These are phyloP conservation scores for Microdon myrmicae DNA, from an alignment of 2,888 invertebrate genomes.

Conservation along the genomic window DNA sequence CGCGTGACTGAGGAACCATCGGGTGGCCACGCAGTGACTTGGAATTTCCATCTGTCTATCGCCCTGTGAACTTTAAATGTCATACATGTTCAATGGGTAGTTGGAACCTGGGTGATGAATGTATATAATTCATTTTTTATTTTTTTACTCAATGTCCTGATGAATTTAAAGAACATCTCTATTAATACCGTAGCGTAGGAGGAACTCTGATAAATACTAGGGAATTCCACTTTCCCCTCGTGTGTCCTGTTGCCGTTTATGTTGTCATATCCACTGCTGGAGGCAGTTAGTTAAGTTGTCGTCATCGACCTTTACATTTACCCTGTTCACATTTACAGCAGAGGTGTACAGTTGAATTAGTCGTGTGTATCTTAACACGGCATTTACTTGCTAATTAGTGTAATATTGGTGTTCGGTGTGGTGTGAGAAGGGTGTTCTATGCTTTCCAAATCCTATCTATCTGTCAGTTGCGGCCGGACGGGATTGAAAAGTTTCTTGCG, in stretches of 20 bases:
- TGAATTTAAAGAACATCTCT: slow-evolving; percentile 5
- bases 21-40: background rate
- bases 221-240: slow-evolving; percentile 3
- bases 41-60: slow-evolving; percentile 5
- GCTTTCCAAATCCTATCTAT: too few species aligned
- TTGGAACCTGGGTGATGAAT: background rate
- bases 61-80: slow-evolving; percentile 29
- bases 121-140: background rate
- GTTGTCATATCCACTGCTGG: background rate
- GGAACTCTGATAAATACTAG: slow-evolving; percentile 6
- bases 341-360: slow-evolving; percentile 9
- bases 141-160: too few species aligned
- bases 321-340: slow-evolving; percentile 22
- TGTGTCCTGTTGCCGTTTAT: background rate
- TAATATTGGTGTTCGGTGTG: slow-evolving; percentile 10
- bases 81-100: slow-evolving; percentile 4
- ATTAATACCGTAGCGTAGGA: slow-evolving; percentile 7
- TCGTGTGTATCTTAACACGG: slow-evolving; percentile 2
- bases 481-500: too few species aligned
- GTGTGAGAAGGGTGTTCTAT: background rate
- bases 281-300: background rate
- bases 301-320: slow-evolving; percentile 24
- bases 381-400: slow-evolving; percentile 32
- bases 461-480: too few species aligned
- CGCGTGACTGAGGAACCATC: slow-evolving; percentile 10